phyloP scores from a whole-genome alignment of 2,888 invertebrate species.

The Tiliacea citrago region DNA sequence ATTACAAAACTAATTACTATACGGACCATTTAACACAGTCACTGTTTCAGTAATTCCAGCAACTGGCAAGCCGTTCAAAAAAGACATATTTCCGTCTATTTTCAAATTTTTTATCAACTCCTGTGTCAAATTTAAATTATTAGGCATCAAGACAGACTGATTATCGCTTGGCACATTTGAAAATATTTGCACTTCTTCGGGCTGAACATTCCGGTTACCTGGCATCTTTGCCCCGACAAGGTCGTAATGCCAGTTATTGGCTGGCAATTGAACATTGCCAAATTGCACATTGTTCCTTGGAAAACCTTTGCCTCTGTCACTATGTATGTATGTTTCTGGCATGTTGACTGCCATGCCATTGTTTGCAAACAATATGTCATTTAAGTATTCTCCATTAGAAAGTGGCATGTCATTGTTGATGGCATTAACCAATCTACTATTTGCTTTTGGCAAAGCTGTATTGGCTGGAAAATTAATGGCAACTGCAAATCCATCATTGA shows the following conservation, averaged over 20 bases:
- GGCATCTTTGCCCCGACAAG: neutral
- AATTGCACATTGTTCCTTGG: slow-evolving; percentile 12
- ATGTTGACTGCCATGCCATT: neutral
- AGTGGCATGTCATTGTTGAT: slow-evolving; percentile 12
- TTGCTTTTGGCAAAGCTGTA: slow-evolving; percentile 13
- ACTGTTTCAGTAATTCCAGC: slow-evolving; percentile 74
- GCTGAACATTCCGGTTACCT: neutral
- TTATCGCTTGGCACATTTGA: slow-evolving; percentile 20
- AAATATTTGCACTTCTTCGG: slow-evolving; percentile 7
- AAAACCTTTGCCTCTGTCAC: neutral
- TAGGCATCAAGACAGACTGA: slow-evolving; percentile 15
- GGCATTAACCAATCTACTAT: slow-evolving; percentile 18
- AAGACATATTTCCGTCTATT: slow-evolving; percentile 65
- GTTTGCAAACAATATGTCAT: slow-evolving; percentile 1
- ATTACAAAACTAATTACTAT: slow-evolving; percentile 1
- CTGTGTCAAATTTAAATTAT: slow-evolving; percentile 39
- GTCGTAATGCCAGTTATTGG: slow-evolving; percentile 25
- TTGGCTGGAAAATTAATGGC: slow-evolving; percentile 40
- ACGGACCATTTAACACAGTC: slow-evolving; percentile 64
- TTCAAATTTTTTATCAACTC: slow-evolving; percentile 37
- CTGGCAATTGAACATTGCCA: slow-evolving; percentile 28
- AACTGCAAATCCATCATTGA: slow-evolving; percentile 29
- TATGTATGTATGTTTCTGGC: neutral
- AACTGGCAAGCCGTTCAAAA: slow-evolving; percentile 74
- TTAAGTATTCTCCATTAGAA: slow-evolving; percentile 12